Percentiles rank a stretch among this genome's conserved stretches.
phyloP scores from a whole-genome alignment of 53 echinoderm and acorn worm genomes.

The Holothuria scabra region DNA sequence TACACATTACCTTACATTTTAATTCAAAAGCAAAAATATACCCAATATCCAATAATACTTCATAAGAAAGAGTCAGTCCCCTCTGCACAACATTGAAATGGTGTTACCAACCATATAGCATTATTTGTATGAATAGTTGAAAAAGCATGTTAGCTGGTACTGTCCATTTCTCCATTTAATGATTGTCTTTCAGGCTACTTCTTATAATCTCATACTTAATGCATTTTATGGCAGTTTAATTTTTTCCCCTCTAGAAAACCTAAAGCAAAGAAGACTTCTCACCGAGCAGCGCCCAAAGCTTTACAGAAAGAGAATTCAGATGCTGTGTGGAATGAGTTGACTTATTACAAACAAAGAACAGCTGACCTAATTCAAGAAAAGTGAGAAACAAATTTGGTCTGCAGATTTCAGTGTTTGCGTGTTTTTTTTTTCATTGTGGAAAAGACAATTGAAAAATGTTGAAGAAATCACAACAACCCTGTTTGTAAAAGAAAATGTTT shows the following conservation, averaged over 20 bases:
- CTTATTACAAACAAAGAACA: constrained; percentile 90
- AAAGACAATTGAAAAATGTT: neutral
- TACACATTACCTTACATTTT: too few relatives aligned
- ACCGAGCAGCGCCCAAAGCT: constrained; percentile 63
- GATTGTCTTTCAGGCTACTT: too few relatives aligned
- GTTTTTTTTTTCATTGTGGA: neutral
- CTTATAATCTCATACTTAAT: too few relatives aligned
- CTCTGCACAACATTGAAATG: too few relatives aligned
- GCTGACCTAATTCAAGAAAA: constrained; percentile 79
- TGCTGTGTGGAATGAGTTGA: constrained; percentile 95
- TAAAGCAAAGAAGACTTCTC: constrained; percentile 21
- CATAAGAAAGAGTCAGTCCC: too few relatives aligned
- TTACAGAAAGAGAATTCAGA: constrained; percentile 92
- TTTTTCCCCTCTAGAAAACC: constrained; percentile 13
- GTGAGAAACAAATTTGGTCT: constrained; percentile 44
- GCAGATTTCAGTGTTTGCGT: neutral
- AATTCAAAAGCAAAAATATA: too few relatives aligned
- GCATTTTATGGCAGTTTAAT: neutral
- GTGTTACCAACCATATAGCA: too few relatives aligned
- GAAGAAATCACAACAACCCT: neutral
- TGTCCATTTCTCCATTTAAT: too few relatives aligned
- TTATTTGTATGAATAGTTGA: too few relatives aligned
- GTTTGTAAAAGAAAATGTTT: too few relatives aligned
- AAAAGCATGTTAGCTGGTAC: too few relatives aligned
- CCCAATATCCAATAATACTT: too few relatives aligned